These are phyloP conservation scores for Eulemur albifrons DNA, from an alignment of 2,797 vertebrate species.

Conservation along the genomic window DNA sequence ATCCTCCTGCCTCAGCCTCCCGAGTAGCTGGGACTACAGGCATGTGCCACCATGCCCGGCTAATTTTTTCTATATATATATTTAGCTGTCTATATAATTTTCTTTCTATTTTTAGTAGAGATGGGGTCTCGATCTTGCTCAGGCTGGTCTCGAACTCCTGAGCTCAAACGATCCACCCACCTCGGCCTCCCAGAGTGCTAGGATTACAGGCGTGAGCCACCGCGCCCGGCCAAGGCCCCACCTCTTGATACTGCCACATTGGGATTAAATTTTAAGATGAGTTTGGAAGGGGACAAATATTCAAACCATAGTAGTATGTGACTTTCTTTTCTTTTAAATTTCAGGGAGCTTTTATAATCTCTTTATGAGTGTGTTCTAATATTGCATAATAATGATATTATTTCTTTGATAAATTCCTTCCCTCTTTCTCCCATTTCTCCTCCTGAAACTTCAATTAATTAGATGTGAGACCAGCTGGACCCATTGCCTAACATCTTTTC, in stretches of 20 bases:
- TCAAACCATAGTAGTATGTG: not conserved
- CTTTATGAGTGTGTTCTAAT: not conserved
- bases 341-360: not conserved
- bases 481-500: not conserved
- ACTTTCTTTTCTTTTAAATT: not conserved
- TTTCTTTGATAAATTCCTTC: conserved; percentile 22
- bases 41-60: too few relatives aligned
- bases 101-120: too few relatives aligned
- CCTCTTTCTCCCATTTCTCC: not conserved
- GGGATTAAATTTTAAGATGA: not conserved
- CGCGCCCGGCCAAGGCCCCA: too few relatives aligned
- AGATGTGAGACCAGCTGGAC: not conserved
- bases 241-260: not conserved
- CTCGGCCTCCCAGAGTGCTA: too few relatives aligned
- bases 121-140: too few relatives aligned
- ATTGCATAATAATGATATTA: not conserved
- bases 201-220: too few relatives aligned
- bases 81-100: too few relatives aligned
- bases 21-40: too few relatives aligned
- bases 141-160: too few relatives aligned
- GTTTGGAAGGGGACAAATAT: not conserved
- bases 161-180: too few relatives aligned
- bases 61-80: too few relatives aligned
- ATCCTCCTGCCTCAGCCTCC: too few relatives aligned
- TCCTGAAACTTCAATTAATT: not conserved